Percentiles rank a stretch among this genome's conserved stretches.
Conservation (phyloP, 2,797 vertebrate species). For the Xenentodon cancila region DNA sequence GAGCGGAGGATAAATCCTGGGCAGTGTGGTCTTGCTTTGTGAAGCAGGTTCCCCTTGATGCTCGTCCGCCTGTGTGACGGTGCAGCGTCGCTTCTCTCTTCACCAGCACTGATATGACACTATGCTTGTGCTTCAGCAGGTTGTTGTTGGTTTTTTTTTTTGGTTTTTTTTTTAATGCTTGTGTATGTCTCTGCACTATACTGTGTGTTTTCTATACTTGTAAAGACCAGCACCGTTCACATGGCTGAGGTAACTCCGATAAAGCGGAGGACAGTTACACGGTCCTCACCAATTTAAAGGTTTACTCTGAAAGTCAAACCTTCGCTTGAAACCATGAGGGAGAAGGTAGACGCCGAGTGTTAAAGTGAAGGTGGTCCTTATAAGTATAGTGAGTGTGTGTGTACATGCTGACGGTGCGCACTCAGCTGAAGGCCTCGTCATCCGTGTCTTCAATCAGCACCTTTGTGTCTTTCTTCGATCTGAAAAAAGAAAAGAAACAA, state of each 20-base stretch:
- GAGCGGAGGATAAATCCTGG: slow-evolving; percentile 59
- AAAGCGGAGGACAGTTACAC: slow-evolving; percentile 20
- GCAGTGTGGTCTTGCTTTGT: slow-evolving; percentile 64
- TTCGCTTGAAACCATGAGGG: slow-evolving; percentile 15
- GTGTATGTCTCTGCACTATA: slow-evolving; percentile 37
- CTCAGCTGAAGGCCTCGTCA: slow-evolving; percentile 94
- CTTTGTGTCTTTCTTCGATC: slow-evolving; percentile 96
- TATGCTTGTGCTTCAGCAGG: slow-evolving; percentile 78
- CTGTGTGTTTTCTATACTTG: slow-evolving; percentile 60
- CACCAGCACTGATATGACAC: slow-evolving; percentile 34
- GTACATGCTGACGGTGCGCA: slow-evolving; percentile 47
- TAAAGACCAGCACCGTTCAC: slow-evolving; percentile 51
- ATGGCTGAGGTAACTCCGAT: slow-evolving; percentile 53
- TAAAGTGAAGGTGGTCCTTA: slow-evolving; percentile 45
- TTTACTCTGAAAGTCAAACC: slow-evolving; percentile 25
- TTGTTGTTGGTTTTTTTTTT: slow-evolving; percentile 14
- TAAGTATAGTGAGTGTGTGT: slow-evolving; percentile 56
- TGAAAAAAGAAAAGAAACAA: slow-evolving; percentile 52
- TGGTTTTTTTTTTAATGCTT: too few relatives aligned
- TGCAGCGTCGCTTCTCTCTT: slow-evolving; percentile 38
- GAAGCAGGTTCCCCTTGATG: slow-evolving; percentile 42
- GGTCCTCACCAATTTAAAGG: slow-evolving; percentile 38
- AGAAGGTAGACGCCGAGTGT: slow-evolving; percentile 24
- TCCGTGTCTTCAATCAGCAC: slow-evolving; percentile 98
- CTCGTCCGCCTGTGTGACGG: slow-evolving; percentile 40